A percentile compares a stretch with the other conserved stretches of the same genome.
These are phyloP conservation scores for Drusus annulatus DNA, from an alignment of 1,140 invertebrate genomes.

Conservation along the genomic window DNA sequence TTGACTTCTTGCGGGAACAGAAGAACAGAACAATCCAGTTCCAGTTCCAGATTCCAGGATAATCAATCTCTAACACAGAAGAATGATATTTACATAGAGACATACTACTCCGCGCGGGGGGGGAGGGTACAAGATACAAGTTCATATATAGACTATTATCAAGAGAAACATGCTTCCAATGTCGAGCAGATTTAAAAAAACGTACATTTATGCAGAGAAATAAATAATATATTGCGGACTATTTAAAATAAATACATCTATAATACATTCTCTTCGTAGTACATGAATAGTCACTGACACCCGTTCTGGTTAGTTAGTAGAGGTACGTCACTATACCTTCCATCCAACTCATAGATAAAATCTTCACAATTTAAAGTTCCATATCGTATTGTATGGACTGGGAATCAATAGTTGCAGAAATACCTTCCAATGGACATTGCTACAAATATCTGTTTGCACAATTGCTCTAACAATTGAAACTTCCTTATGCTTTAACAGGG, in stretches of 20 bases:
- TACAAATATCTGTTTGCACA: constrained; percentile 31
- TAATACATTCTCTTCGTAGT: constrained; percentile 38
- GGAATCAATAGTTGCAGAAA: neutral
- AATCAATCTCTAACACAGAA: neutral
- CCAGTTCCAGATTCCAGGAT: neutral
- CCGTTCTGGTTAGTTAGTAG: neutral
- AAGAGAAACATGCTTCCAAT: no score
- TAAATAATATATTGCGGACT: constrained; percentile 41
- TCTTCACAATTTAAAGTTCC: no score
- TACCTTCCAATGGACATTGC: constrained; percentile 38
- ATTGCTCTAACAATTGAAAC: constrained; percentile 28
- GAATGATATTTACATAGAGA: constrained; percentile 22
- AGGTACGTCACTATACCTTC: no score
- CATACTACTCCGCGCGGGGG: neutral
- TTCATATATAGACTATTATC: no score
- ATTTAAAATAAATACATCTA: constrained; percentile 44
- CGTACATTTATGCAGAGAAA: constrained; percentile 39
- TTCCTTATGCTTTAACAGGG: constrained; percentile 26
- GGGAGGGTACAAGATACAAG: neutral
- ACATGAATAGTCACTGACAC: constrained; percentile 39
- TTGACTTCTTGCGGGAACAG: no score
- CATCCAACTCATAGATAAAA: no score
- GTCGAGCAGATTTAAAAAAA: neutral
- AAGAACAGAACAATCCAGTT: no score
- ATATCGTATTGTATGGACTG: no score